phyloP scores from a whole-genome alignment of 23 tunicate species.

The Halocynthia roretzi region DNA sequence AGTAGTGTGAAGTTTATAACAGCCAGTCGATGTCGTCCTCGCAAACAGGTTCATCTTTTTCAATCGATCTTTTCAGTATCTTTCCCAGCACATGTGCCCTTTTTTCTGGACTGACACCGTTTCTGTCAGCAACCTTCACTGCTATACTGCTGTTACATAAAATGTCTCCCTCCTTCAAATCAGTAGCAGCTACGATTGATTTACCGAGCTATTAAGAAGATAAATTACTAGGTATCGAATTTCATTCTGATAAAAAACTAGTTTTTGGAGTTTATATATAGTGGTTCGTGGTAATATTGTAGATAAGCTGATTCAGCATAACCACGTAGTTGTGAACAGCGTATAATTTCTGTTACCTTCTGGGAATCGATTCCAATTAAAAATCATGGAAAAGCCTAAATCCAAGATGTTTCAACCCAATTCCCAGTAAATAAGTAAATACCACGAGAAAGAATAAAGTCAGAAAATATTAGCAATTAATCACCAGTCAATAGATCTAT shows the following conservation, averaged over 20 bases:
- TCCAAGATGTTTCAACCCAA: no score
- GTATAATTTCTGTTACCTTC: no score
- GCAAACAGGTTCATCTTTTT: conserved; percentile 4
- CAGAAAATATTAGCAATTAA: no score
- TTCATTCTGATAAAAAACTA: no score
- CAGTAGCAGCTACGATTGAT: conserved; percentile 3
- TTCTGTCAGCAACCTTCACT: conserved; percentile 17
- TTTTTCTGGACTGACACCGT: conserved; percentile 4
- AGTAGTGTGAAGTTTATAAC: no score
- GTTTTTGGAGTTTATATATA: neutral
- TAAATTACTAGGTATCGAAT: neutral
- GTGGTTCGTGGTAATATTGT: neutral
- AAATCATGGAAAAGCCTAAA: no score
- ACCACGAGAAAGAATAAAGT: no score
- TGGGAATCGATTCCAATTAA: no score
- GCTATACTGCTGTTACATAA: neutral
- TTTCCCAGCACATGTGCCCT: neutral
- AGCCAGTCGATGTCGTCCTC: neutral
- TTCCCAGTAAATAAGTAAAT: no score
- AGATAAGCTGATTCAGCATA: no score
- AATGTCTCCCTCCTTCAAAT: neutral
- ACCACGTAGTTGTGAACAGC: no score
- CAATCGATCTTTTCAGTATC: neutral
- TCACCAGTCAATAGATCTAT: no score
- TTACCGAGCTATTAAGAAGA: conserved; percentile 10